These are phyloP conservation scores for Eclectus roratus DNA, from an alignment of 2,113 vertebrate species.

Conservation along the genomic window DNA sequence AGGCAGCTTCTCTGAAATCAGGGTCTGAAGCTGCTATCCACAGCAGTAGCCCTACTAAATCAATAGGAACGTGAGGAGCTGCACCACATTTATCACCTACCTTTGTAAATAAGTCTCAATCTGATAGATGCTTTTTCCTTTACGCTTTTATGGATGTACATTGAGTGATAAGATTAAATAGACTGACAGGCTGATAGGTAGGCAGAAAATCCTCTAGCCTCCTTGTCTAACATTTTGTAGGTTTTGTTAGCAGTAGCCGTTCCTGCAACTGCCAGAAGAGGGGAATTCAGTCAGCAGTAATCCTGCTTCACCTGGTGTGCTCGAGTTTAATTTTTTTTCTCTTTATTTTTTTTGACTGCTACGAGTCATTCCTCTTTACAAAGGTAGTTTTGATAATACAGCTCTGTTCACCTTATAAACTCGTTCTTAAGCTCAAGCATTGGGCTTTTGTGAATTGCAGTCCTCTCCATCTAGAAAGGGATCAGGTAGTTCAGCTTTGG, in stretches of 20 bases:
- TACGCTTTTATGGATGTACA: background rate
- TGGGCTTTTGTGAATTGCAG: background rate
- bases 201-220: constrained; percentile 39
- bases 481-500: background rate
- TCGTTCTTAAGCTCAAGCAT: background rate
- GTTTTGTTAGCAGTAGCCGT: constrained; percentile 24
- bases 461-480: fast-evolving
- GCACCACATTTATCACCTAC: background rate
- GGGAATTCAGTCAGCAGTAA: constrained; percentile 16
- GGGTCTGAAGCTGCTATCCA: background rate
- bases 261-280: constrained; percentile 35
- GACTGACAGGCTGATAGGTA: constrained; percentile 29
- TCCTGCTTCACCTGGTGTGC: background rate
- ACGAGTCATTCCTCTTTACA: background rate
- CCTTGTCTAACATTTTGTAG: constrained; percentile 9
- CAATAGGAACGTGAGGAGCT: background rate
- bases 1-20: fast-evolving
- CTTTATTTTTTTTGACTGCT: background rate
- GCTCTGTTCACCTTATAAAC: background rate
- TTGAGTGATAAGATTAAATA: constrained; percentile 31
- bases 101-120: constrained; percentile 22
- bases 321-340: background rate
- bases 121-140: constrained; percentile 8
- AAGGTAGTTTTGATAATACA: background rate
- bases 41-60: background rate